phyloP scores from a whole-genome alignment of 2,888 invertebrate genomes.

The Empis livida region DNA sequence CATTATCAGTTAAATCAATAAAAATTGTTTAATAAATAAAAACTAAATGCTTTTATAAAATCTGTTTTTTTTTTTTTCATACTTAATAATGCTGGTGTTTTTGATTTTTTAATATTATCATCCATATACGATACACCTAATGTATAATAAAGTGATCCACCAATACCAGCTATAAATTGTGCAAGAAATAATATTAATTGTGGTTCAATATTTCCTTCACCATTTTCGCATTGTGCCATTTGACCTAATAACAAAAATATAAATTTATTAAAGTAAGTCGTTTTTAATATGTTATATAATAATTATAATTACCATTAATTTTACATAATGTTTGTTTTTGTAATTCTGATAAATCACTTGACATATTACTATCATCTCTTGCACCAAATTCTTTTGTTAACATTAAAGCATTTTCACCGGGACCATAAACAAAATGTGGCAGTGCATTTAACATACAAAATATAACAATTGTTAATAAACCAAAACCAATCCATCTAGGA shows the following conservation, averaged over 20 bases:
- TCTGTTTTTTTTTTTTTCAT: conserved; percentile 22
- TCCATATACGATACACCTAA: conserved; percentile 62
- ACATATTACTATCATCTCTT: conserved; percentile 33
- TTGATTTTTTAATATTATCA: conserved; percentile 60
- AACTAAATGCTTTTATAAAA: not conserved
- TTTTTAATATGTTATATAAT: too few species aligned
- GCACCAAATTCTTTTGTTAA: conserved; percentile 47
- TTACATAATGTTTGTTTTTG: conserved; percentile 44
- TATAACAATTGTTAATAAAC: conserved; percentile 43
- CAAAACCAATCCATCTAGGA: conserved; percentile 57
- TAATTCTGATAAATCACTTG: conserved; percentile 36
- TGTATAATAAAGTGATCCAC: conserved; percentile 54
- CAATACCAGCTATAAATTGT: conserved; percentile 57
- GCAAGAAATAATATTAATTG: conserved; percentile 51
- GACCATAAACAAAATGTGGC: conserved; percentile 55
- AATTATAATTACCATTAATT: conserved; percentile 26
- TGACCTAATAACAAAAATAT: conserved; percentile 7
- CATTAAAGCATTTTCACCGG: conserved; percentile 50
- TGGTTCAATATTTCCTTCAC: conserved; percentile 46
- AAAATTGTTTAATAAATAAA: not conserved
- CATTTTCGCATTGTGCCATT: conserved; percentile 36
- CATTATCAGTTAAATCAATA: not conserved
- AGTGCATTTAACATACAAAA: conserved; percentile 54
- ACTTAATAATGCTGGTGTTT: conserved; percentile 58
- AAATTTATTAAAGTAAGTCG: not conserved